These are phyloP conservation scores for Sorex araneus DNA, from an alignment of 2,113 vertebrate genomes.

Conservation along the genomic window DNA sequence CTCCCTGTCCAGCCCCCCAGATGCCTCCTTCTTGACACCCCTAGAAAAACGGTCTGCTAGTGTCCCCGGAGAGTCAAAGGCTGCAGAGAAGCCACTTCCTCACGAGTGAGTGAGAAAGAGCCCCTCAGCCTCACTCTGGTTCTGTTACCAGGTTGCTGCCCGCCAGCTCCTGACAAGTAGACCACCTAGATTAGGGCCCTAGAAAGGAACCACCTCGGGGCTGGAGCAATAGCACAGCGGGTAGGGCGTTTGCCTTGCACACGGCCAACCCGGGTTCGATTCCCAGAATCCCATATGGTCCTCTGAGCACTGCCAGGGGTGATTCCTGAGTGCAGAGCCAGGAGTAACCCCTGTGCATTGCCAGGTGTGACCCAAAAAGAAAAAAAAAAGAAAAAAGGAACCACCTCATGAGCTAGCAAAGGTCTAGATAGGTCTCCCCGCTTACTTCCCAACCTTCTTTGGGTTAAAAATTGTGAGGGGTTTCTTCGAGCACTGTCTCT, in stretches of 20 bases:
- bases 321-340: no score
- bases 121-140: constrained; percentile 84
- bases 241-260: no score
- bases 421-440: constrained; percentile 90
- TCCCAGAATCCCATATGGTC: no score
- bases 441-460: constrained; percentile 84
- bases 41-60: constrained; percentile 83
- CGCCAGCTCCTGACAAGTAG: constrained; percentile 85
- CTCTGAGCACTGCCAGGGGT: no score
- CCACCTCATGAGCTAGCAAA: constrained; percentile 89
- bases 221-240: no score
- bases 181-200: constrained; percentile 90
- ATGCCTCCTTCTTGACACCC: no score
- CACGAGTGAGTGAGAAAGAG: constrained; percentile 84
- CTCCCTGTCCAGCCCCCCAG: no score
- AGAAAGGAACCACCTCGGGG: constrained; percentile 89
- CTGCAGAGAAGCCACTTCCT: constrained; percentile 85
- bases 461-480: constrained; percentile 88
- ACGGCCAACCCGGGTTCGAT: no score
- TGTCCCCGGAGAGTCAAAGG: constrained; percentile 83
- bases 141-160: constrained; percentile 77
- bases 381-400: no score
- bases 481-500: constrained; percentile 87
- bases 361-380: no score
- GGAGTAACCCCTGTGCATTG: no score